A percentile compares a stretch with the other conserved stretches of the same genome.
Conservation (phyloP, 2,888 invertebrate genomes). For the Xestia xanthographa region DNA sequence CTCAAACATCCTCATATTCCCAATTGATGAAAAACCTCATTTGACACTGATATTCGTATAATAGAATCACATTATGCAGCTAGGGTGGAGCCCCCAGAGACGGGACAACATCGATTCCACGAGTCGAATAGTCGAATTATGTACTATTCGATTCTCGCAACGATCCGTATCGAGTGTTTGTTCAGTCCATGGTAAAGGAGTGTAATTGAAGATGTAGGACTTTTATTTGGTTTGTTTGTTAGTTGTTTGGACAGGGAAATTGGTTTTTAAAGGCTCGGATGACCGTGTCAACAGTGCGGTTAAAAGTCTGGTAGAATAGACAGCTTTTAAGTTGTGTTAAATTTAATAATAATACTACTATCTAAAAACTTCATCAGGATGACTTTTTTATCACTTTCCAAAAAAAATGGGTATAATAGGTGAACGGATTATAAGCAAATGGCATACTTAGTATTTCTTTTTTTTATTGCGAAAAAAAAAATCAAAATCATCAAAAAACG, state of each 20-base stretch:
- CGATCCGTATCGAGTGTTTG: constrained; percentile 77
- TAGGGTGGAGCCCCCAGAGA: constrained; percentile 60
- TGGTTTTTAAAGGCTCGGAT: constrained; percentile 76
- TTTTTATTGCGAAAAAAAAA: too few relatives aligned
- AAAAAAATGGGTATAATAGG: too few relatives aligned
- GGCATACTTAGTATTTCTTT: too few relatives aligned
- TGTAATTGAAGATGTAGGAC: constrained; percentile 77
- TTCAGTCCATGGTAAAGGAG: constrained; percentile 72
- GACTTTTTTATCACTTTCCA: too few relatives aligned
- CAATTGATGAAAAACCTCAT: constrained; percentile 66
- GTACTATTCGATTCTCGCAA: constrained; percentile 68
- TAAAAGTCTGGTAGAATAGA: constrained; percentile 13
- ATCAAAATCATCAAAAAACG: too few relatives aligned
- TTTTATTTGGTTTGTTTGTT: constrained; percentile 74
- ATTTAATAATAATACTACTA: not conserved
- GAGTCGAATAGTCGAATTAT: constrained; percentile 68
- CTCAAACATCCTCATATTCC: constrained; percentile 53
- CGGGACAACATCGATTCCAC: constrained; percentile 69
- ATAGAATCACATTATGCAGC: constrained; percentile 76
- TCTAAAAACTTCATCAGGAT: too few relatives aligned
- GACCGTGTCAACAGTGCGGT: constrained; percentile 61
- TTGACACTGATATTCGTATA: constrained; percentile 69
- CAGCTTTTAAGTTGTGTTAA: not conserved
- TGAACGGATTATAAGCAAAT: too few relatives aligned
- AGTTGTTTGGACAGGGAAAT: constrained; percentile 77